Evolutionary conservation across 1,140 invertebrate species (phyloP).

Genomic region (Telenomus remus): DNA sequence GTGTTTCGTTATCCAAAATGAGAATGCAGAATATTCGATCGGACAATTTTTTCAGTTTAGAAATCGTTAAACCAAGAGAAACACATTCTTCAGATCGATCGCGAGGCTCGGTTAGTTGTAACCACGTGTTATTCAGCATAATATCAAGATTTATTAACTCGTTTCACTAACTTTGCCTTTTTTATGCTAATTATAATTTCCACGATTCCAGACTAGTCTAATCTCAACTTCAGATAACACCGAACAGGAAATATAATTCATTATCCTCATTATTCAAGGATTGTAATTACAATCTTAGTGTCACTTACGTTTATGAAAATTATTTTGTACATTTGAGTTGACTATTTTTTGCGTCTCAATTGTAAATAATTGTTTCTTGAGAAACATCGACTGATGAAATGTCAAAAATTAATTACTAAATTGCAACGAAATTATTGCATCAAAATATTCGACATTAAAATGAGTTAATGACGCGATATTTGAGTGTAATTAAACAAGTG

Average conservation of each 20-base stretch:
- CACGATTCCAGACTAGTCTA: slow-evolving; percentile 17
- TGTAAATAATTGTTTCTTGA: no score
- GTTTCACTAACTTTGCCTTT: slow-evolving; percentile 25
- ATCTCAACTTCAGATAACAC: slow-evolving; percentile 15
- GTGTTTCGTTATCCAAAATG: no score
- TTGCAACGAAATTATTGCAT: no score
- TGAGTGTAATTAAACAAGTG: slow-evolving; percentile 3
- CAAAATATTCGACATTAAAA: slow-evolving; percentile 3
- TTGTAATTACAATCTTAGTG: slow-evolving; percentile 6
- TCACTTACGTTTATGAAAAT: not conserved
- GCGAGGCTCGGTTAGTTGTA: slow-evolving; percentile 34
- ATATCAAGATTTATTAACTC: slow-evolving; percentile 35
- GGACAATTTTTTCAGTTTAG: not conserved
- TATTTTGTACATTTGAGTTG: no score
- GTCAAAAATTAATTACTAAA: no score
- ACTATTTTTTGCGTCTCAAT: no score
- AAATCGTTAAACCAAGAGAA: slow-evolving; percentile 10
- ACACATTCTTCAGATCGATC: slow-evolving; percentile 19
- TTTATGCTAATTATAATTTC: slow-evolving; percentile 26
- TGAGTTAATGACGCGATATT: slow-evolving; percentile 9
- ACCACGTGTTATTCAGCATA: slow-evolving; percentile 35
- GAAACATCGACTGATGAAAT: no score
- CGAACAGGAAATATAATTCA: slow-evolving; percentile 11
- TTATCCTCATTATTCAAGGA: slow-evolving; percentile 1
- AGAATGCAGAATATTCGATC: no score